Evolutionary conservation across 2,113 vertebrate genomes (phyloP), one percentile per base, ranked within the genome.

Genomic region (Sphaerodactylus townsendi): DNA sequence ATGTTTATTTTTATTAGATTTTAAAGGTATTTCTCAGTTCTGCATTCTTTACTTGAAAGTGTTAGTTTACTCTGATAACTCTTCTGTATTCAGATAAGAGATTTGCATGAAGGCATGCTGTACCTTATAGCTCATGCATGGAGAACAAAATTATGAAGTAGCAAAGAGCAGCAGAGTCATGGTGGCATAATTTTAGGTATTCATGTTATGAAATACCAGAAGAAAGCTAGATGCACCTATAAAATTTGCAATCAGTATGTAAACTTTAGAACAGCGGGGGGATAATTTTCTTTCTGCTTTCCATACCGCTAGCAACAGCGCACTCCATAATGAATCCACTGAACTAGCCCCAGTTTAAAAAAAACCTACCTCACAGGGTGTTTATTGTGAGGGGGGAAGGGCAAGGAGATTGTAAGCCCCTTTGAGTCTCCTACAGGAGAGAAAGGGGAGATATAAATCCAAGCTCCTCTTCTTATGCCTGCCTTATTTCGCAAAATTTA

Each of bases 131-230:
- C 13, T 80, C 1, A 13, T 72, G 5, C 74, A 89, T 65, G 50
- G 4, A 74, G 72, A 77, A 85, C 39, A 78, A 72, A 80, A 83
- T 35, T 0, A 0, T 39, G 48, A 75, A 86, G 65, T 56, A 77
- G 35, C 39, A 86, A 81, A 19, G 64, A 79, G 10, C 85, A 82
- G 30, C 17, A 50, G 81, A 82, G 59, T 35, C 3, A 84, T 82
- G 30, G 15, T 87, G 72, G 35, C 53, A 17, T 77, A 85, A 76
- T 88, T 93, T 76, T 76, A 92, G 73, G 56, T 14, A 89, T 89
- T 13, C 71, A 7, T 85, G 85, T 75, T 76, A 33, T 25, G 84
- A 69, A 85, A 77, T 77, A 92, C 68, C 14, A 77, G 30, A 1
- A 33, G 88, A 66, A 78, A 84, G 35, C 10, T 65, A 39, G 50